Evolutionary conservation across 2,113 vertebrate species (phyloP), one percentile per base, ranked within the genome.

Genomic region (Eonycteris spelaea): DNA sequence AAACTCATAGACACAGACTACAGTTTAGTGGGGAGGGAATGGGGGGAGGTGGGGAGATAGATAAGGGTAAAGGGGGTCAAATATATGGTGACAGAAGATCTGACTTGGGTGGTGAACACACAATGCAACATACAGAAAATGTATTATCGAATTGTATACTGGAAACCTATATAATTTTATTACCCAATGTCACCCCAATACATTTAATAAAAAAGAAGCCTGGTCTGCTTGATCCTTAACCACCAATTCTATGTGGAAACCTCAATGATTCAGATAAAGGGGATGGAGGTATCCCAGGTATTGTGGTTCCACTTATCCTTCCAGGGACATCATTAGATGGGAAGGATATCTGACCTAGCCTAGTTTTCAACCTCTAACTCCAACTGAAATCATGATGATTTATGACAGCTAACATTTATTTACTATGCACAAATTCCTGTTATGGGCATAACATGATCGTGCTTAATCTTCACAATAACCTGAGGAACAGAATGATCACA

Each of bases 311-410:
- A 13, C 40, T 68, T 75, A 11, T 55, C 45, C 38, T 73, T 91
- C 22, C 45, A 90, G 51, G 61, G 73, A 70, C 35, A 65, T 59
- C 24, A 83, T 59, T 63, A 68, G 28, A 40, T 38, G 67, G 45
- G 43, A 65, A 86, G 40, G 84, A n/a, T 80, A 71, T 82, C 8
- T 59, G 30, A 92, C 48, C 45, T 90, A 51, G 30, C 59, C 57
- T 83, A 55, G 43, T 90, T 86, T 92, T 73, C 70, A 78, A 91
- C 15, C 67, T 96, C 65, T 78, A 73, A 40, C 45, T 95, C 33
- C 22, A 77, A 35, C 24, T 30, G 61, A 92, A 94, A 74, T 83
- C 61, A 82, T 8, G 88, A 18, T 86, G 86, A 83, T 53, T 71
- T 86, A 53, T 63, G 73, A 18, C 35, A 87, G 38, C 51, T 59